Evolutionary conservation across 1,140 invertebrate genomes (phyloP).

Genomic region (Rhagoletis zephyria): DNA sequence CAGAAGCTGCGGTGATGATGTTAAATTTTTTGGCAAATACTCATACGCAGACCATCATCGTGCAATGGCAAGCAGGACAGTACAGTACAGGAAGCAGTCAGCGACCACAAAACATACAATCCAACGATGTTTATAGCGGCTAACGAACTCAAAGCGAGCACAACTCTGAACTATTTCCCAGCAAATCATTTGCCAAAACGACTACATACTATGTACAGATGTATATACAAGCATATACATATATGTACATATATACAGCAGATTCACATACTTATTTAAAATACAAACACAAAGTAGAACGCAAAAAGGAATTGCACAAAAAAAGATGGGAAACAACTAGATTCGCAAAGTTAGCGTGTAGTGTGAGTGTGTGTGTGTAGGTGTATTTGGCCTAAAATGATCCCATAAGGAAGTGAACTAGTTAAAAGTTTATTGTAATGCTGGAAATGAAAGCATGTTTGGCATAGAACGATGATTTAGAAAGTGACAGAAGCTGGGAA

Average conservation of each 20-base stretch:
- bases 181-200: constrained; percentile 44
- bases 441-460: neutral
- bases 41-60: neutral
- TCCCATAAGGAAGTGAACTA: neutral
- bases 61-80: neutral
- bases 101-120: constrained; percentile 26
- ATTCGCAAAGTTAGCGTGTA: neutral
- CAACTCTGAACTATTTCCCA: neutral
- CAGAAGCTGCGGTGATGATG: neutral
- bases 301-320: constrained; percentile 19
- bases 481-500: neutral
- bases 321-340: neutral
- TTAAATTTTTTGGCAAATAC: constrained; percentile 44
- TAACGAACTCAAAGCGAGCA: neutral
- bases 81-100: neutral
- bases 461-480: neutral
- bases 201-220: neutral
- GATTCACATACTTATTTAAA: constrained; percentile 32
- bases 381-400: neutral
- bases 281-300: neutral
- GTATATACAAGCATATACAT: too few species aligned
- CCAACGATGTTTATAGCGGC: neutral
- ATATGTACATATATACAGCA: too few species aligned
- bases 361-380: neutral
- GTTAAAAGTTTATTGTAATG: constrained; percentile 9